These are phyloP conservation scores for Calidris pugnax DNA, from an alignment of 2,113 vertebrate genomes.

Conservation along the genomic window DNA sequence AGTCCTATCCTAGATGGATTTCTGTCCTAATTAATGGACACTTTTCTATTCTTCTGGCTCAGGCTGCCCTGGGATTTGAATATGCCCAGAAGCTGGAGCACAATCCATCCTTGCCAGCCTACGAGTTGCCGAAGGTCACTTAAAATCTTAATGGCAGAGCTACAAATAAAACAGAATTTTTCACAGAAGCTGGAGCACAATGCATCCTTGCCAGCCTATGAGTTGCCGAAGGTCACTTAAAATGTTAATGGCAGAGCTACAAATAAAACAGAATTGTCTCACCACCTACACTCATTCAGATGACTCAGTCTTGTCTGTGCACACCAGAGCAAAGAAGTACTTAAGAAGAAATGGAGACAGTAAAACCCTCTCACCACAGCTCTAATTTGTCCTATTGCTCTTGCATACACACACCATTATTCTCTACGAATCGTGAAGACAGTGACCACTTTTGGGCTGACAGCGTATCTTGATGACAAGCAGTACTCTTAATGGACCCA, in stretches of 20 bases:
- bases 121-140: too few relatives aligned
- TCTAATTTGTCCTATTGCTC: neutral
- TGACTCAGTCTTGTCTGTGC: neutral
- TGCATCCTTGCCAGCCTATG: neutral
- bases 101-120: too few relatives aligned
- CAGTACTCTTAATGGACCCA: neutral
- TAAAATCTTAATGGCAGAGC: too few relatives aligned
- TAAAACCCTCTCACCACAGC: neutral
- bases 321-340: neutral
- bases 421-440: neutral
- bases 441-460: neutral
- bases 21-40: neutral
- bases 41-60: neutral
- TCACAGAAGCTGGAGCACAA: neutral
- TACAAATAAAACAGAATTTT: too few relatives aligned
- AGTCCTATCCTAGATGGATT: neutral
- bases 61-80: neutral
- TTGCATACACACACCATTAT: neutral
- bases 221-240: neutral
- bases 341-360: neutral
- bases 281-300: neutral
- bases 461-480: neutral
- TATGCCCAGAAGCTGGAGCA: neutral
- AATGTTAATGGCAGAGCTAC: neutral
- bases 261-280: neutral